A percentile compares a stretch with the other conserved stretches of the same genome.
phyloP scores from a whole-genome alignment of 2,888 invertebrate species.

The Andrena bucephala region DNA sequence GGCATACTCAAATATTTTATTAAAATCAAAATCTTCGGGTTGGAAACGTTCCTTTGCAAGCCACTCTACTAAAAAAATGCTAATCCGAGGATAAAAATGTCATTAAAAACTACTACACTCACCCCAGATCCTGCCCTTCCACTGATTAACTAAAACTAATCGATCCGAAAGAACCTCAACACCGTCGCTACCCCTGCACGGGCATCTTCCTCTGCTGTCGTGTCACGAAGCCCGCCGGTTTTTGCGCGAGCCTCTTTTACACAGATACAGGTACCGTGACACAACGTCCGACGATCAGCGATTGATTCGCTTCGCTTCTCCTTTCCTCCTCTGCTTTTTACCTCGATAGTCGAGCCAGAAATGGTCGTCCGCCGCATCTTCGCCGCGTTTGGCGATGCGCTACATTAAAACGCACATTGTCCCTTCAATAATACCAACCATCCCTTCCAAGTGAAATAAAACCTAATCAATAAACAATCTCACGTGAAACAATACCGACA shows the following conservation, averaged over 20 bases:
- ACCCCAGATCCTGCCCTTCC: neutral
- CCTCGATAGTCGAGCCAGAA: constrained; percentile 7
- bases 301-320: constrained; percentile 50
- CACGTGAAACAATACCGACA: too few relatives aligned
- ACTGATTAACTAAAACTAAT: constrained; percentile 7
- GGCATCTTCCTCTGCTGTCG: neutral
- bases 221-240: constrained; percentile 32
- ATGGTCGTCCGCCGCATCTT: neutral
- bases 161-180: constrained; percentile 11
- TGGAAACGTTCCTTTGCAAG: too few relatives aligned
- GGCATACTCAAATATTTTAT: too few relatives aligned
- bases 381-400: neutral
- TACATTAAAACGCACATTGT: neutral
- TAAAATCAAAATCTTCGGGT: too few relatives aligned
- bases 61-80: too few relatives aligned
- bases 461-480: too few relatives aligned
- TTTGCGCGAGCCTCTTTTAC: constrained; percentile 49
- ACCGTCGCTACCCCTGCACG: constrained; percentile 25
- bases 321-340: constrained; percentile 29
- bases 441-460: neutral
- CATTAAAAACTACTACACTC: too few relatives aligned
- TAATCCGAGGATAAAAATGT: too few relatives aligned
- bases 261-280: constrained; percentile 41
- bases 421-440: neutral
- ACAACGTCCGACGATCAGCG: constrained; percentile 44